Base-by-base conservation (phyloP, 2,888 invertebrate genomes). In the Eumerus sabulonum region DNA sequence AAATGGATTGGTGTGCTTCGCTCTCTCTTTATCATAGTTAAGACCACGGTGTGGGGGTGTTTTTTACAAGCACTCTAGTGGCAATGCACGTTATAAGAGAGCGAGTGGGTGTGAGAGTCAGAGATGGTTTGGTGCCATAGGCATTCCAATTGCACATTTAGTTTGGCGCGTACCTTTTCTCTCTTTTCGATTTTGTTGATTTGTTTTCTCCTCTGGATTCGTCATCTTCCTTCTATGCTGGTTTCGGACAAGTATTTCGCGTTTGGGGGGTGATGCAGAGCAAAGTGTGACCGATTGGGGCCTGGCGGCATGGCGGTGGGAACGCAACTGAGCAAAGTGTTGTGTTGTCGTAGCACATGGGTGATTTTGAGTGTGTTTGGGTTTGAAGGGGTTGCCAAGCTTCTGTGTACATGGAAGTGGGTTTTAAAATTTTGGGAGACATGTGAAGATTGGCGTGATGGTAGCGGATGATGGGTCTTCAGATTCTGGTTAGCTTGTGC, bases 281-380 rank as follows among this genome's bases (percentile, higher is more conserved):
- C 45, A 51, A 48, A 38, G 40, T 40, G 40, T 9, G 77, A 77
- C 77, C 72, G 72, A 72, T 77, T 72, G 42, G 12, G 9, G 14
- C n/a, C 7, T 27, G 4, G 42, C 14, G 45, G 18, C 36, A 51
- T 18, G 42, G 36, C 0, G 17, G 16, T n/a, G 35, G 60, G 48
- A 19, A 66, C 40, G 27, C 44, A 38, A n/a, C 35, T 27, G 44
- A 17, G 42, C 18, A 66, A 54, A 70, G 53, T 64, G 44, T 17
- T 64, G 40, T 76, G 38, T 57, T 57, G 51, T 66, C 50, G 44
- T 35, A 67, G 67, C 77, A 68, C 72, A 77, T 77, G 77, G 67
- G 18, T 45, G 38, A 9, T 50, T n/a, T 54, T 54, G 66, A 48
- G 12, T 50, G 62, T 72, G 18, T 48, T 45, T 36, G 27, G 48